phyloP scores from a whole-genome alignment of 2,888 invertebrate species.

The Ecdyonurus torrentis region DNA sequence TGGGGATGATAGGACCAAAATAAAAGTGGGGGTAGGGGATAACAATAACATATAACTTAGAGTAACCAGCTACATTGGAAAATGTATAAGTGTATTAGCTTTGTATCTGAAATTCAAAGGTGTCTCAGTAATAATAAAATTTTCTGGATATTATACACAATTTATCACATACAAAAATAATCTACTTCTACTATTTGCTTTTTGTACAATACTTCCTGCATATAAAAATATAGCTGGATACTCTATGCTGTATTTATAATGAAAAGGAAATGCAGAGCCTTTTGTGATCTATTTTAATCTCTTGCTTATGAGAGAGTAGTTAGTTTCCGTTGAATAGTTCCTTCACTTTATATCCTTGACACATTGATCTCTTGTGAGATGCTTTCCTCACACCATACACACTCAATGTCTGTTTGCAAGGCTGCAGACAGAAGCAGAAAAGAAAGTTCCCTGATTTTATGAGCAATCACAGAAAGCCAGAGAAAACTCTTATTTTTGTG shows the following conservation, averaged over 20 bases:
- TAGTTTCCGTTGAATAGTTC: not conserved
- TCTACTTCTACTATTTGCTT: too few relatives aligned
- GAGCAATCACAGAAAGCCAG: not conserved
- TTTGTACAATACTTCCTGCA: too few relatives aligned
- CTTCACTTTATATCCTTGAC: not conserved
- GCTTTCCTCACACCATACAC: not conserved
- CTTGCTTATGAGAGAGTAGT: not conserved
- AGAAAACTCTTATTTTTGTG: not conserved
- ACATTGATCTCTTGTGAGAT: not conserved
- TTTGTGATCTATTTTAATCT: not conserved
- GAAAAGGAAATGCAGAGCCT: not conserved
- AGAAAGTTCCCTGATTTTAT: not conserved
- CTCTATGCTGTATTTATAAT: not conserved
- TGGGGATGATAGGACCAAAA: too few relatives aligned
- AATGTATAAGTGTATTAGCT: too few relatives aligned
- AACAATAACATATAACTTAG: too few relatives aligned
- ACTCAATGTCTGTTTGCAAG: not conserved
- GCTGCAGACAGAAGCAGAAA: not conserved
- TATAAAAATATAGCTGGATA: too few relatives aligned
- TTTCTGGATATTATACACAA: too few relatives aligned
- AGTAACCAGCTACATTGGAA: too few relatives aligned
- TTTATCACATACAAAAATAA: too few relatives aligned
- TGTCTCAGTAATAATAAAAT: too few relatives aligned
- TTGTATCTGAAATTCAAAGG: too few relatives aligned
- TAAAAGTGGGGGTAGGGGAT: too few relatives aligned